Conservation (phyloP, 2,888 invertebrate genomes). For the Chymomyza caudatula region DNA sequence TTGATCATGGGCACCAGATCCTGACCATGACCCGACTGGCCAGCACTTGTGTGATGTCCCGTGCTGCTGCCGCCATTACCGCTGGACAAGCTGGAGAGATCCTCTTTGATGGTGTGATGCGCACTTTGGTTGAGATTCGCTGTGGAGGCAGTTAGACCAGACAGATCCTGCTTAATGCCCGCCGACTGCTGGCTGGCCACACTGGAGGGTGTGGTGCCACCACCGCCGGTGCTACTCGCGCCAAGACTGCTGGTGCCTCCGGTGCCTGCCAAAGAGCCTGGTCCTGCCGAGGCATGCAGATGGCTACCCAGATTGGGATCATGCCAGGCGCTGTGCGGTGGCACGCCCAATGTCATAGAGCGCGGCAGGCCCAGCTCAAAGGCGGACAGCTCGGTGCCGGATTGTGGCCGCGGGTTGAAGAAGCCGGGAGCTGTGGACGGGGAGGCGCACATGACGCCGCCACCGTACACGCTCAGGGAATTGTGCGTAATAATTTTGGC, state of each 20-base stretch:
- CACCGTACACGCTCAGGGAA: constrained; percentile 79
- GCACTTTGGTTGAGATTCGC: constrained; percentile 68
- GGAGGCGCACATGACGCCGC: constrained; percentile 79
- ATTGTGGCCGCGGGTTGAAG: constrained; percentile 78
- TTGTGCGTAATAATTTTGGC: constrained; percentile 79
- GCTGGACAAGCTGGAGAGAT: constrained; percentile 74
- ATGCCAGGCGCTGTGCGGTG: constrained; percentile 81
- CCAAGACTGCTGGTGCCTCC: constrained; percentile 43
- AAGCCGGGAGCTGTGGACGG: constrained; percentile 79
- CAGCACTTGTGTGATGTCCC: constrained; percentile 55
- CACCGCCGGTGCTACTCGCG: constrained; percentile 70
- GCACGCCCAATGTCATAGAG: constrained; percentile 82
- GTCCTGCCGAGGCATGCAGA: constrained; percentile 78
- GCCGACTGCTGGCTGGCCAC: constrained; percentile 74
- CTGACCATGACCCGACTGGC: constrained; percentile 60
- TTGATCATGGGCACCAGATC: constrained; percentile 75
- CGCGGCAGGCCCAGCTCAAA: constrained; percentile 79
- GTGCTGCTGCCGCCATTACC: constrained; percentile 56
- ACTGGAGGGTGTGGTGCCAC: constrained; percentile 79
- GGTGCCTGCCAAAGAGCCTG: constrained; percentile 67
- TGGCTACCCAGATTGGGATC: constrained; percentile 79
- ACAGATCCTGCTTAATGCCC: constrained; percentile 76
- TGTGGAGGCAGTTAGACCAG: constrained; percentile 57
- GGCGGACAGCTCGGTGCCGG: constrained; percentile 77
- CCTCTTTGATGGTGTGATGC: constrained; percentile 76